Percentiles rank a stretch among this genome's conserved stretches.
phyloP scores from a whole-genome alignment of 2,113 vertebrate species.

The Brachypodius melanocephalos region DNA sequence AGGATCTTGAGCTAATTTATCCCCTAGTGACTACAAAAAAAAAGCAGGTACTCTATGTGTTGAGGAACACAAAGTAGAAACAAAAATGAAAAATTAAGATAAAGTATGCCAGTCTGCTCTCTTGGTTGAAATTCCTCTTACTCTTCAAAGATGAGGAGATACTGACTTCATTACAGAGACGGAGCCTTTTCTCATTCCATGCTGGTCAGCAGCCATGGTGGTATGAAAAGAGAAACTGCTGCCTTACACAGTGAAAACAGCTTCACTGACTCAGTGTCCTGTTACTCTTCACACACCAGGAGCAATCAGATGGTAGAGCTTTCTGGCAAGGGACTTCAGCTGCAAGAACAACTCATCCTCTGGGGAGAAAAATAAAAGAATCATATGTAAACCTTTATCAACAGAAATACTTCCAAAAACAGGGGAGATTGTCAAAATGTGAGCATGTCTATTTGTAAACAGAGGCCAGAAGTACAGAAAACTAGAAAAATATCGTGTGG shows the following conservation, averaged over 20 bases:
- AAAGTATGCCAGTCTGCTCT: background rate
- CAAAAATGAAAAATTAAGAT: background rate
- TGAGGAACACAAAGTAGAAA: background rate
- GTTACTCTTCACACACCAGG: background rate
- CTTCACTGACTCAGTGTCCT: background rate
- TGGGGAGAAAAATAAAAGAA: background rate
- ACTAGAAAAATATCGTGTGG: background rate
- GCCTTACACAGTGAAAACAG: background rate
- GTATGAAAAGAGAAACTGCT: constrained; percentile 5
- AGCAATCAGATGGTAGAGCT: background rate
- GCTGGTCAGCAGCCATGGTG: background rate
- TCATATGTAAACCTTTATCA: background rate
- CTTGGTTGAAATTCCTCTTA: background rate
- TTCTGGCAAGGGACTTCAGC: background rate
- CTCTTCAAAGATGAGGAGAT: constrained; percentile 1
- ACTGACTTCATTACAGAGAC: background rate
- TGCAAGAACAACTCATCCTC: background rate
- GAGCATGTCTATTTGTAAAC: background rate
- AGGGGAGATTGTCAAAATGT: background rate
- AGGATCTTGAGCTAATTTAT: constrained; percentile 34
- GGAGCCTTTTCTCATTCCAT: background rate
- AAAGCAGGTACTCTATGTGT: background rate
- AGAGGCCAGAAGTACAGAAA: constrained; percentile 7
- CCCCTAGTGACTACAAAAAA: background rate
- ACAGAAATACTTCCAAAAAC: background rate